Evolutionary conservation across 2,113 vertebrate species (phyloP), one percentile per base, ranked within the genome.

Genomic region (Nesospiza acunhae): DNA sequence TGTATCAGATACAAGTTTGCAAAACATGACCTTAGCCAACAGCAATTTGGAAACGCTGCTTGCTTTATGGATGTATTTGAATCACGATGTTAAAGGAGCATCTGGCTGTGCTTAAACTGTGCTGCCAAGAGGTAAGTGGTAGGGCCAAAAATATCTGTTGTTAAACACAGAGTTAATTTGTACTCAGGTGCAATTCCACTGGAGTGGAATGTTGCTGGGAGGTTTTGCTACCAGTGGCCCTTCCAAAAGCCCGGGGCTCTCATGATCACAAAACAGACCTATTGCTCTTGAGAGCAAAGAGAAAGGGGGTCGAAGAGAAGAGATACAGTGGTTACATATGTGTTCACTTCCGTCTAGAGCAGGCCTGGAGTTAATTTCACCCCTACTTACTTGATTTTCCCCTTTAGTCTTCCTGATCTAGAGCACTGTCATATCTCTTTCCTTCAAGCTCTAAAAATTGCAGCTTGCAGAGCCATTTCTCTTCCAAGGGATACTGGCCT

Each of bases 41-140:
- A 96, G 60, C 62, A 96, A 47, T 74, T 91, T 63, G 44, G 44
- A 70, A 95, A 91, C 46, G 46, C 81, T 97, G 12, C 81, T 93
- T 96, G 53, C 52, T 91, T 90, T 90, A 87, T 75, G 92, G 88
- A 55, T 97, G 53, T 70, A 77, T 91, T 87, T 95, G 76, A 87
- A 95, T 91, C 35, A 59, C 3, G 52, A 80, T 89, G 67, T 83
- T 97, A 83, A 47, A 87, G n/a, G 96, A 96, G 44, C 49, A 53
- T 95, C 35, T 83, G 69, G 47, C 11, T 73, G 89, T 82, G 62
- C 84, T 92, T 92, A 90, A 93, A 35, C 35, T 27, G 3, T n/a
- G 9, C 46, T 95, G 72, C 93, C 80, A 94, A 90, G 46, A 87
- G 89, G 41, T 90, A 94, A 96, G 56, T 41, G 75, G 10, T 80